Conservation (phyloP, 2,797 vertebrate species). For the Emydoidea blandingii region DNA sequence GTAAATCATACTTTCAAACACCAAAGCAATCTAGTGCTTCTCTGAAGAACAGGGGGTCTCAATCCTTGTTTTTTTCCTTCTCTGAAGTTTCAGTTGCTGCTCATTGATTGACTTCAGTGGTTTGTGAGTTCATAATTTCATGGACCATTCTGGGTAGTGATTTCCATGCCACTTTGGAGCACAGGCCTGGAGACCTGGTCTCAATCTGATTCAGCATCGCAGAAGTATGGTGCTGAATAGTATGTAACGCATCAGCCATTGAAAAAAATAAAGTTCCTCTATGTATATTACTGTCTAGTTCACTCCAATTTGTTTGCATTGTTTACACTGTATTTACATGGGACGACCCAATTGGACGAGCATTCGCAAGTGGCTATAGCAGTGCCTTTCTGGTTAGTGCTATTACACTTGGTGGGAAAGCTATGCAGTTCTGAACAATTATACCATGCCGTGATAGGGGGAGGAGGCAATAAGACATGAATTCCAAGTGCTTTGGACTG, state of each 20-base stretch:
- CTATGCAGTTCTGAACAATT: not conserved
- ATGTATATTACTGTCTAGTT: not conserved
- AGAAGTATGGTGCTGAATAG: not conserved
- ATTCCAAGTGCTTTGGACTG: not conserved
- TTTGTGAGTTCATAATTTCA: not conserved
- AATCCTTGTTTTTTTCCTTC: not conserved
- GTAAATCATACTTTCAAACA: not conserved
- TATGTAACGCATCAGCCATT: conserved; percentile 2
- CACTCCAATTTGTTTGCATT: not conserved
- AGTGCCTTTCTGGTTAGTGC: not conserved
- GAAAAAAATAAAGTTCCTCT: conserved; percentile 40
- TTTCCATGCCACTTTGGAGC: not conserved
- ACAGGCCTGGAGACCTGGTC: not conserved
- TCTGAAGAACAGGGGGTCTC: not conserved
- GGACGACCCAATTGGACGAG: not conserved
- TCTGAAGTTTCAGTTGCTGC: not conserved
- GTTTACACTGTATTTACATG: not conserved
- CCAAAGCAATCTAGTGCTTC: accelerated
- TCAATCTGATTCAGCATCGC: not conserved
- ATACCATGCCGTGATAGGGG: not conserved
- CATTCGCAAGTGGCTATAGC: not conserved
- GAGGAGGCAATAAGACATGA: not conserved
- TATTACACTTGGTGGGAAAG: not conserved
- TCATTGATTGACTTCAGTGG: not conserved
- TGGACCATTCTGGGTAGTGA: conserved; percentile 13